Conservation (phyloP, 2,797 vertebrate species). For the Protosalanx chinensis region DNA sequence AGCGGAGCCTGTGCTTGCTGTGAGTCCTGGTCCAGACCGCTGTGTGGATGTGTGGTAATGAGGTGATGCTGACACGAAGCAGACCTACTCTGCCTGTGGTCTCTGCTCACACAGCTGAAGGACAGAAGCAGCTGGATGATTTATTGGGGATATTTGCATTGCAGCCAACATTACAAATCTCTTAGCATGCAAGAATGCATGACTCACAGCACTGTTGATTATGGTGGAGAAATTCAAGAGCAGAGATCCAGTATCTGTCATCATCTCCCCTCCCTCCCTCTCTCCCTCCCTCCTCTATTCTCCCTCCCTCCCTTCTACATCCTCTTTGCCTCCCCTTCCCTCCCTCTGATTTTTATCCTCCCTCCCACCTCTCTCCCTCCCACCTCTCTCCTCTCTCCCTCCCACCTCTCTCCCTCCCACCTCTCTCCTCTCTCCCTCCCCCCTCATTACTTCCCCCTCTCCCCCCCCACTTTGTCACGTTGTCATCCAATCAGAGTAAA, state of each 20-base stretch:
- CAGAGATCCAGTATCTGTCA: not conserved
- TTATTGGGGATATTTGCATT: not conserved
- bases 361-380: not conserved
- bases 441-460: not conserved
- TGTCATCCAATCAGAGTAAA: not conserved
- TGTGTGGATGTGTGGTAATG: not conserved
- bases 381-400: not conserved
- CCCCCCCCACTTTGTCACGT: not conserved
- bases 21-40: too few species aligned
- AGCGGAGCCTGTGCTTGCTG: too few species aligned
- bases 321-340: not conserved
- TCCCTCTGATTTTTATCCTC: too few species aligned
- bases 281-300: slow-evolving; percentile 30
- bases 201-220: not conserved
- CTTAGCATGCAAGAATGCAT: not conserved
- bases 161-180: not conserved
- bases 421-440: not conserved
- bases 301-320: not conserved
- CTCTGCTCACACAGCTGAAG: not conserved
- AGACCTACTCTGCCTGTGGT: not conserved
- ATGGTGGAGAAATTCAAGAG: not conserved
- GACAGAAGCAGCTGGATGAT: not conserved
- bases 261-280: slow-evolving; percentile 51
- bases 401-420: not conserved
- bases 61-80: not conserved